phyloP scores from a whole-genome alignment of 2,888 invertebrate species.

The Helicoverpa assulta region DNA sequence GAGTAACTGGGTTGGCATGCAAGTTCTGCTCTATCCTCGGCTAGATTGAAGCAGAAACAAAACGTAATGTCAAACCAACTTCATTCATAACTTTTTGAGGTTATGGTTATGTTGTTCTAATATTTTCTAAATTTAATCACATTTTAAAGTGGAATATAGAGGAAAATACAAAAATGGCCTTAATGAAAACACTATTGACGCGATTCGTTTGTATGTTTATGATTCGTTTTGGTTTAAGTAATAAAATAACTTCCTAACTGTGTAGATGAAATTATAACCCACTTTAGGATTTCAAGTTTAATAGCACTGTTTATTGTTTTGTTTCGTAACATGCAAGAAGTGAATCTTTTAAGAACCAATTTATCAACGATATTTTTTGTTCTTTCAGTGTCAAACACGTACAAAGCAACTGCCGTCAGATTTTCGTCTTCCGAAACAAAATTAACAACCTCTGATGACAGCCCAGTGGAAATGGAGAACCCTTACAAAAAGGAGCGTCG shows the following conservation, averaged over 20 bases:
- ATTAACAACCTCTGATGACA: slow-evolving; percentile 70
- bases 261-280: slow-evolving; percentile 21
- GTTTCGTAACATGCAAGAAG: too few relatives aligned
- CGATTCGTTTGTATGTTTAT: slow-evolving; percentile 73
- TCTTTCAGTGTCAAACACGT: slow-evolving; percentile 72
- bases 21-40: too few relatives aligned
- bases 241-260: not conserved
- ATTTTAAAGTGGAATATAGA: not conserved
- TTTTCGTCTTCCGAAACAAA: slow-evolving; percentile 68
- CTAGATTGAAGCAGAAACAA: not conserved
- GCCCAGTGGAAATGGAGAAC: slow-evolving; percentile 92
- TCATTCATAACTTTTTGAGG: slow-evolving; percentile 22
- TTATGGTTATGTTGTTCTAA: slow-evolving; percentile 52
- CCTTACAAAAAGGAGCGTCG: slow-evolving; percentile 94
- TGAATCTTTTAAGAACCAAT: too few relatives aligned
- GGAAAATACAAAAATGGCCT: slow-evolving; percentile 66
- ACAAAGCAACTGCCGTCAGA: slow-evolving; percentile 67
- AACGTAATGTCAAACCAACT: slow-evolving; percentile 10
- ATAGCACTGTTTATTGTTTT: not conserved
- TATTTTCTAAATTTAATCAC: not conserved
- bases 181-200: slow-evolving; percentile 71
- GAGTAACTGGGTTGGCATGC: too few relatives aligned
- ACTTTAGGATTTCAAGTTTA: not conserved
- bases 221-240: not conserved
- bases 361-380: slow-evolving; percentile 61